Evolutionary conservation across 2,888 invertebrate species (phyloP).

Genomic region (Drosophila heteroneura): DNA sequence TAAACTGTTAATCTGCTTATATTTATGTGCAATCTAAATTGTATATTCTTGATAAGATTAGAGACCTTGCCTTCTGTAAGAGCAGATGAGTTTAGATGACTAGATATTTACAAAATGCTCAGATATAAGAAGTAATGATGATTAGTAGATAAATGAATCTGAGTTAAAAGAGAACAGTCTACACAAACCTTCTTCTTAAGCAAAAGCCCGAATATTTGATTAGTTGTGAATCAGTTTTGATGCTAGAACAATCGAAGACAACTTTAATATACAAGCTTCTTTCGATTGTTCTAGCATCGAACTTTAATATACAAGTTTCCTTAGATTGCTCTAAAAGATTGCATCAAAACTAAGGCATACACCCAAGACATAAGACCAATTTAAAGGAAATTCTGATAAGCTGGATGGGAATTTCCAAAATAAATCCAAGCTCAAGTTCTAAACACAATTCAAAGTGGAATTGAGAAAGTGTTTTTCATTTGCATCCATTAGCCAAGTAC

Average conservation of each 20-base stretch:
- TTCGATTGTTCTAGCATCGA: background rate
- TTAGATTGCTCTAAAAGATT: background rate
- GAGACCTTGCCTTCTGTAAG: background rate
- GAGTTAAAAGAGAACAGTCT: background rate
- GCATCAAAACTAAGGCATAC: background rate
- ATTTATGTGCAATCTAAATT: background rate
- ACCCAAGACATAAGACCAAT: background rate
- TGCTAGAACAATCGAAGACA: background rate
- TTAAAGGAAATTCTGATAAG: background rate
- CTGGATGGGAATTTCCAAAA: background rate
- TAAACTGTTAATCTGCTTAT: background rate
- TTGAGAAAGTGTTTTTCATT: background rate
- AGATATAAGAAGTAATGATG: background rate
- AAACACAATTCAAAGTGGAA: background rate
- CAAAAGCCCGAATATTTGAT: too few relatives aligned
- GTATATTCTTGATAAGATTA: background rate
- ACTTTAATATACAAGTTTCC: background rate
- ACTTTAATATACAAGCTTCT: background rate
- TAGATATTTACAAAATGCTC: background rate
- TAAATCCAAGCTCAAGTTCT: background rate
- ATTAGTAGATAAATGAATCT: background rate
- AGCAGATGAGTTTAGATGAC: background rate
- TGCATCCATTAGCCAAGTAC: background rate
- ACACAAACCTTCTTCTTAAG: background rate
- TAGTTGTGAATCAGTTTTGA: background rate